Evolutionary conservation across 2,113 vertebrate genomes (phyloP), one percentile per base, ranked within the genome.

Genomic region (Syrrhaptes paradoxus): DNA sequence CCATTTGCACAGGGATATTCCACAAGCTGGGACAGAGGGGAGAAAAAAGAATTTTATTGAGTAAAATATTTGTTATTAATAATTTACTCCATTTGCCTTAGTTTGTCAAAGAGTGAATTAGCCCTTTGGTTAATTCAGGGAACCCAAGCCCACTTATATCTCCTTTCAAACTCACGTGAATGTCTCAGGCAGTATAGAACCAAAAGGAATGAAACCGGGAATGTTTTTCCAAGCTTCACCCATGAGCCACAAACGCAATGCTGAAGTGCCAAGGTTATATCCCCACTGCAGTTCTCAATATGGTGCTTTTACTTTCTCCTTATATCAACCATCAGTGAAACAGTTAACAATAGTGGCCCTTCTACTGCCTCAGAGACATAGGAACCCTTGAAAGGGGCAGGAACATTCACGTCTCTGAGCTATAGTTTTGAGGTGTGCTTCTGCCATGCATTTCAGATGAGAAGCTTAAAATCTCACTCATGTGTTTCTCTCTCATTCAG

Each of bases 381-480:
- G 45, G 26, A 73, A 11, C 15, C 73, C 67, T 82, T 81, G 74
- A 77, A 92, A 70, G 46, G 29, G 36, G 24, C 13, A 80, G 41
- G 46, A 91, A 19, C 13, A 36, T 71, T 87, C 79, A 48, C 13
- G 12, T 78, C 38, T 87, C 41, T 81, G 58, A 85, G 74, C 22
- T 74, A 38, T 10, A 25, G 31, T 77, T 96, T 75, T 57, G 38
- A 88, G 51, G 51, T 73, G 48, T 65, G 25, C 45, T 89, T 96
- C 49, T 89, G 73, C 31, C 77, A n/a, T 0, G 1, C 0, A 0
- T 81, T 95, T 89, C 46, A 72, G 66, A 51, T 81, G 63, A 90
- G 85, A 83, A 85, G 73, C 34, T 93, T 89, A 85, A 95, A 92
- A 82, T 45, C 52, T 96, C 84, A 43, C 28, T 95, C 65, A 15